phyloP scores from a whole-genome alignment of 2,888 invertebrate species.

The Hylaea fasciaria region DNA sequence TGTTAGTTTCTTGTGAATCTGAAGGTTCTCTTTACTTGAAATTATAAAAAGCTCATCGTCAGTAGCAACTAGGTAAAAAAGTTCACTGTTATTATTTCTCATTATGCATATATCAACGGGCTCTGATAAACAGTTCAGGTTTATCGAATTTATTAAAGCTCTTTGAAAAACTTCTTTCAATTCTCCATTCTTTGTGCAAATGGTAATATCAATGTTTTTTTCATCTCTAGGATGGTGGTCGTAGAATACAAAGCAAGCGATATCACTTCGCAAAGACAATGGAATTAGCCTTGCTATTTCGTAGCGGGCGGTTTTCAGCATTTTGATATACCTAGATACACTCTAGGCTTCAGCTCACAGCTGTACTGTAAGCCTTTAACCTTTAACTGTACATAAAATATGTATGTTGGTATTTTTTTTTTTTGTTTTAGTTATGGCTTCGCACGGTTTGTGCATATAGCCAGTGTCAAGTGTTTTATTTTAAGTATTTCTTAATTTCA shows the following conservation, averaged over 20 bases:
- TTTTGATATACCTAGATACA: too few species aligned
- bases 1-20: conserved; percentile 50
- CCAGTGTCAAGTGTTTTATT: too few species aligned
- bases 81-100: conserved; percentile 61
- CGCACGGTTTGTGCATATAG: too few species aligned
- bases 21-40: conserved; percentile 52
- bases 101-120: conserved; percentile 57
- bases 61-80: conserved; percentile 64
- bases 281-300: conserved; percentile 62
- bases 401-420: too few species aligned
- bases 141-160: conserved; percentile 54
- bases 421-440: too few species aligned
- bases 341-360: too few species aligned
- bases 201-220: conserved; percentile 60
- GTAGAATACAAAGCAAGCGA: conserved; percentile 66
- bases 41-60: conserved; percentile 60
- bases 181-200: conserved; percentile 65
- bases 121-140: conserved; percentile 41
- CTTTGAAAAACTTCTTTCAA: conserved; percentile 66
- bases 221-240: conserved; percentile 68
- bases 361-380: too few species aligned
- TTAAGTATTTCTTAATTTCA: too few species aligned
- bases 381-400: too few species aligned
- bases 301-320: conserved; percentile 47
- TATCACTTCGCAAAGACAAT: conserved; percentile 54